phyloP scores from a whole-genome alignment of 2,113 vertebrate genomes.

The Melierax canorus region DNA sequence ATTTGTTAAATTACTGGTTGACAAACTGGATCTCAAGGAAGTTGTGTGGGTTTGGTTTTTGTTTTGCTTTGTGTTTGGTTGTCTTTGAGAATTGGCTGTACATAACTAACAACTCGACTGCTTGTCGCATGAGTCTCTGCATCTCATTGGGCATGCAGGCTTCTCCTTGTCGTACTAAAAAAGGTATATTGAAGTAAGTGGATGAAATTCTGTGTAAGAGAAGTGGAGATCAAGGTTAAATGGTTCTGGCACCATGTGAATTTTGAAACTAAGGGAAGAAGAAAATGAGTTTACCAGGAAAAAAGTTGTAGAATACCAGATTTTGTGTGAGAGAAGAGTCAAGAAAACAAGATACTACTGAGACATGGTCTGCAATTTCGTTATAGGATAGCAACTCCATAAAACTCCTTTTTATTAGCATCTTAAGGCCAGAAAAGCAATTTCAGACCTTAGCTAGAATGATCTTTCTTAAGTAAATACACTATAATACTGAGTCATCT shows the following conservation, averaged over 20 bases:
- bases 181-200: background rate
- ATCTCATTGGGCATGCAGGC: background rate
- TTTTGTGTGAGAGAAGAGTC: background rate
- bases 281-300: background rate
- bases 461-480: background rate
- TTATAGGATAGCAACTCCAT: background rate
- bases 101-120: background rate
- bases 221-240: background rate
- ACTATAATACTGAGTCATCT: background rate
- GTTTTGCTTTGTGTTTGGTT: background rate
- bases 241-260: background rate
- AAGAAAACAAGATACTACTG: background rate
- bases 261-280: background rate
- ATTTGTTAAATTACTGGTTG: background rate
- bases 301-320: background rate
- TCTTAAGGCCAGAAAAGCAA: background rate
- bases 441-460: background rate
- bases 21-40: background rate
- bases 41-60: background rate
- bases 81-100: background rate
- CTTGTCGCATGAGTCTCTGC: background rate
- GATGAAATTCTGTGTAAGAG: background rate
- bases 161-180: background rate
- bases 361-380: background rate
- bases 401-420: background rate